These are phyloP conservation scores for Syrmaticus mikado DNA, from an alignment of 2,113 vertebrate species.

Conservation along the genomic window DNA sequence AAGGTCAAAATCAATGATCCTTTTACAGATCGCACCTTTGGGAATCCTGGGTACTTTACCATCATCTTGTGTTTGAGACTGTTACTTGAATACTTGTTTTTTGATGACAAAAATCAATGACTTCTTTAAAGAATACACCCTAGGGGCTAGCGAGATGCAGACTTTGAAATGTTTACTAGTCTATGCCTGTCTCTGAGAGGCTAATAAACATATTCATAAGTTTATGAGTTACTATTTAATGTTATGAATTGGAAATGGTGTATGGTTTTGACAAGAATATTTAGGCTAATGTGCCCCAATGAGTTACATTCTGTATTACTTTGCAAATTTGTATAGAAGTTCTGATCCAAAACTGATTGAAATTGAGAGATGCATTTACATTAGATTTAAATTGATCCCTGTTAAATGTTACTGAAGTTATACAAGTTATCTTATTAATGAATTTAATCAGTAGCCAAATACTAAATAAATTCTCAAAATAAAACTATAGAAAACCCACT, in stretches of 20 bases:
- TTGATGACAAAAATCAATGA: slow-evolving; percentile 81
- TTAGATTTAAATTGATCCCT: slow-evolving; percentile 19
- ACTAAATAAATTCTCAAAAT: slow-evolving; percentile 12
- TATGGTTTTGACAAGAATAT: slow-evolving; percentile 49
- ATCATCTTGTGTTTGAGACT: slow-evolving; percentile 69
- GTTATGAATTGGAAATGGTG: slow-evolving; percentile 49
- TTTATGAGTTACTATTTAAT: slow-evolving; percentile 59
- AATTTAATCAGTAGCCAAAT: not conserved
- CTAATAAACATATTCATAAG: slow-evolving; percentile 70
- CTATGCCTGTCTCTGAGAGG: slow-evolving; percentile 28
- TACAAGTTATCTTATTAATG: slow-evolving; percentile 2
- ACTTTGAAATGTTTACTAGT: slow-evolving; percentile 73
- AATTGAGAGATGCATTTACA: slow-evolving; percentile 13
- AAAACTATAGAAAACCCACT: not conserved
- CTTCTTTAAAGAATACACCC: slow-evolving; percentile 74
- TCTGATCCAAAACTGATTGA: not conserved
- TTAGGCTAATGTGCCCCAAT: slow-evolving; percentile 39
- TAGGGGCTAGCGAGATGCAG: slow-evolving; percentile 59
- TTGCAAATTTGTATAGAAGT: slow-evolving; percentile 4
- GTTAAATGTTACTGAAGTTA: slow-evolving; percentile 27
- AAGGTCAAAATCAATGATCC: slow-evolving; percentile 82
- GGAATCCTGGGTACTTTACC: slow-evolving; percentile 72
- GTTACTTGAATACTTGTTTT: slow-evolving; percentile 77
- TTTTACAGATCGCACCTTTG: slow-evolving; percentile 74
- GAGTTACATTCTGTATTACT: not conserved